A percentile compares a stretch with the other conserved stretches of the same genome.
These are phyloP conservation scores for Aplysina aerophoba DNA, from an alignment of 37 sponge, comb jelly and placozoan species.

Conservation along the genomic window DNA sequence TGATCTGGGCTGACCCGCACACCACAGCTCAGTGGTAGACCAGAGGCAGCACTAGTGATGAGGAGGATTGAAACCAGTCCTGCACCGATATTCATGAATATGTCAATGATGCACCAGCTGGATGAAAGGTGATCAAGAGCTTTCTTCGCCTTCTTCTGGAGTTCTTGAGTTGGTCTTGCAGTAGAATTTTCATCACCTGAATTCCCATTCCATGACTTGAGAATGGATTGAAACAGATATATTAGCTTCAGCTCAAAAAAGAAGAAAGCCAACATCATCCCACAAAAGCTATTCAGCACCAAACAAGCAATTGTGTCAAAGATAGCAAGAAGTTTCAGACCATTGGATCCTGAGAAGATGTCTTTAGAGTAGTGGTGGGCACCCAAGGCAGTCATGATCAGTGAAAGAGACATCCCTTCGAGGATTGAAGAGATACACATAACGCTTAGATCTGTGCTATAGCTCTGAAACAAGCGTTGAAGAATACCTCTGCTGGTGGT, in stretches of 20 bases:
- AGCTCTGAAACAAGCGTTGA: neutral
- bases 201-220: neutral
- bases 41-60: neutral
- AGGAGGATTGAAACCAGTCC: neutral
- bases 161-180: no score
- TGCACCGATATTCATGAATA: neutral
- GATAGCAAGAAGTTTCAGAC: neutral
- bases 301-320: slow-evolving; percentile 13
- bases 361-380: neutral
- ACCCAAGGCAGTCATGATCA: neutral
- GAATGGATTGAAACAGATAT: neutral
- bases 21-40: slow-evolving; percentile 23
- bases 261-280: slow-evolving; percentile 28
- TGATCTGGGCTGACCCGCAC: neutral
- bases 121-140: neutral
- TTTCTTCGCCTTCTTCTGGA: neutral
- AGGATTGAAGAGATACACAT: slow-evolving; percentile 7
- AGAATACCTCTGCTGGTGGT: neutral
- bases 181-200: neutral
- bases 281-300: neutral
- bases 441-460: neutral
- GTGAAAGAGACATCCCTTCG: neutral
- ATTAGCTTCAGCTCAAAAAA: slow-evolving; percentile 28
- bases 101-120: slow-evolving; percentile 15
- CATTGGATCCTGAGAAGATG: neutral